These are phyloP conservation scores for Andrena haemorrhoa DNA, from an alignment of 2,888 invertebrate genomes.

Conservation along the genomic window DNA sequence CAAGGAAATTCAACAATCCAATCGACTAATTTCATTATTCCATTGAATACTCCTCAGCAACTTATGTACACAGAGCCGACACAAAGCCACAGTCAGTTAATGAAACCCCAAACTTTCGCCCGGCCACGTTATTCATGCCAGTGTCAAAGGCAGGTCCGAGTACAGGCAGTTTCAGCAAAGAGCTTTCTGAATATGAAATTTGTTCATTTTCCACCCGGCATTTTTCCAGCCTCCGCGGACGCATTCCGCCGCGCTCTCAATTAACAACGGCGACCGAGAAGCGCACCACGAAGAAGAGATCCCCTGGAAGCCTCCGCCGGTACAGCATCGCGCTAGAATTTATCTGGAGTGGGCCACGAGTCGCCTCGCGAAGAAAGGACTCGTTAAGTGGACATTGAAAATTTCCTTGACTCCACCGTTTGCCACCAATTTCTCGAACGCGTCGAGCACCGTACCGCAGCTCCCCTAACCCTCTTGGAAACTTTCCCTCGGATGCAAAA, in stretches of 20 bases:
- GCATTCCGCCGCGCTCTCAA: conserved; percentile 7
- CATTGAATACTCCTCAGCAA: no score
- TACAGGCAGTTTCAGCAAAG: conserved; percentile 35
- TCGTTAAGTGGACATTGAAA: conserved; percentile 57
- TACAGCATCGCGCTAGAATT: conserved; percentile 32
- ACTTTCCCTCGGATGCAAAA: conserved; percentile 32
- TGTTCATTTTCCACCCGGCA: conserved; percentile 20
- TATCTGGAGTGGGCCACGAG: conserved; percentile 10
- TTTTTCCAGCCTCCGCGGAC: background rate
- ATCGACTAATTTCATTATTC: no score
- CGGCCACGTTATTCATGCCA: background rate
- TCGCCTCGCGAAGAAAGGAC: conserved; percentile 9
- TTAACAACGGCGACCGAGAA: conserved; percentile 25
- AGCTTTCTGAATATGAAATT: conserved; percentile 47
- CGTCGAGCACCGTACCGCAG: background rate
- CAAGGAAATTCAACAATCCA: no score
- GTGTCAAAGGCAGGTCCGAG: conserved; percentile 16
- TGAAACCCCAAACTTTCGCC: conserved; percentile 39
- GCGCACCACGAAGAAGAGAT: background rate
- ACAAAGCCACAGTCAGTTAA: conserved; percentile 5
- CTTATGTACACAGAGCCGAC: background rate
- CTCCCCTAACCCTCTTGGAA: conserved; percentile 1
- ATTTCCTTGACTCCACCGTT: conserved; percentile 35
- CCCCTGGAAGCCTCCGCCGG: conserved; percentile 14
- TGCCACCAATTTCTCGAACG: conserved; percentile 33